These are phyloP conservation scores for Chelmon rostratus DNA, from an alignment of 2,797 vertebrate species.

Conservation along the genomic window DNA sequence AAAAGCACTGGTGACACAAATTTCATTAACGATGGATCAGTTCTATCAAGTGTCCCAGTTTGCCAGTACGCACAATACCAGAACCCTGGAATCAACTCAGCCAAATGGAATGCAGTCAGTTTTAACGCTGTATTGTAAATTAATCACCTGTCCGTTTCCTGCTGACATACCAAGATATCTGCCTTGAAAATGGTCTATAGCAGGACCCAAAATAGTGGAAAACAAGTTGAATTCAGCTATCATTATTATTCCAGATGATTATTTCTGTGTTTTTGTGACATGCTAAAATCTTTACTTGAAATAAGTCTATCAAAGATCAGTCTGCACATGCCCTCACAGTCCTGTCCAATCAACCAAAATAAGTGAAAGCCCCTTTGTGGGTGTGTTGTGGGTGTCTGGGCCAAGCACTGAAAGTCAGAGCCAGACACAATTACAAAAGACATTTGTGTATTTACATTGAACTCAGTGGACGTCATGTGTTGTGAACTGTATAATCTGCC, in stretches of 20 bases:
- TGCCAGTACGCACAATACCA: not conserved
- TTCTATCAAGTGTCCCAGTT: not conserved
- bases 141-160: not conserved
- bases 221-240: not conserved
- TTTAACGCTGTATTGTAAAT: not conserved
- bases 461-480: not conserved
- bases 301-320: not conserved
- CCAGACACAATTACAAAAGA: not conserved
- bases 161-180: not conserved
- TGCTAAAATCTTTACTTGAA: slow-evolving; percentile 1
- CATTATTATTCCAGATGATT: not conserved
- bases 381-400: not conserved
- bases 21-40: not conserved
- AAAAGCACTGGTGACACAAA: not conserved
- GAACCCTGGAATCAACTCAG: not conserved
- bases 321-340: not conserved
- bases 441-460: slow-evolving; percentile 3
- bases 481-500: not conserved
- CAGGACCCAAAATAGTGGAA: not conserved
- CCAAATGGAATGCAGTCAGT: not conserved
- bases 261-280: slow-evolving; percentile 4
- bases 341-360: not conserved
- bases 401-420: not conserved
- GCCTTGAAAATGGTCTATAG: not conserved
- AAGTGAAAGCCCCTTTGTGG: slow-evolving; percentile 4